Conservation (phyloP, 1,140 invertebrate species). For the Nasonia longicornis region DNA sequence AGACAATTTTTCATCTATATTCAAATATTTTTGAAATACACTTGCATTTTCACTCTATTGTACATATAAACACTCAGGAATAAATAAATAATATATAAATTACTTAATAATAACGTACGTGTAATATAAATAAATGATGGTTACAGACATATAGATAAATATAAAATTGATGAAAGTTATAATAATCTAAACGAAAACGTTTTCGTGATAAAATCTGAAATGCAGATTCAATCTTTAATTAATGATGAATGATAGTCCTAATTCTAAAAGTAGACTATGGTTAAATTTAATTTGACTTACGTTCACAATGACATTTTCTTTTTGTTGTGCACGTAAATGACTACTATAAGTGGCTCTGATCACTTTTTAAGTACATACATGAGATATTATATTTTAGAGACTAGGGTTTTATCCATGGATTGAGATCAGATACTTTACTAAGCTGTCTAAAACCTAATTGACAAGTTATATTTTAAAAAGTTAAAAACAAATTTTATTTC, state of each 20-base stretch:
- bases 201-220: background rate
- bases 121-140: background rate
- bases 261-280: background rate
- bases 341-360: constrained; percentile 9
- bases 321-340: constrained; percentile 27
- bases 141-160: constrained; percentile 20
- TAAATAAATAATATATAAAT: constrained; percentile 30
- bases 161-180: background rate
- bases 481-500: constrained; percentile 17
- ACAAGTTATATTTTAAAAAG: constrained; percentile 12
- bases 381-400: constrained; percentile 39
- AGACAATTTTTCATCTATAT: background rate
- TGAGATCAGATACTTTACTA: constrained; percentile 65
- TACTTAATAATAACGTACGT: background rate
- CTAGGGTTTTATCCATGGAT: constrained; percentile 57
- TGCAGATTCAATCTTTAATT: background rate
- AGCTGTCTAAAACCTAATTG: constrained; percentile 46
- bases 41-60: constrained; percentile 6
- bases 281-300: background rate
- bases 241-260: background rate
- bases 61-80: constrained; percentile 5
- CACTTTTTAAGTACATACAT: constrained; percentile 25
- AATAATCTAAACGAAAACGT: constrained; percentile 19
- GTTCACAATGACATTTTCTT: background rate
- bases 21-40: background rate